Conservation (phyloP, 2,888 invertebrate genomes). For the Oligia latruncula region DNA sequence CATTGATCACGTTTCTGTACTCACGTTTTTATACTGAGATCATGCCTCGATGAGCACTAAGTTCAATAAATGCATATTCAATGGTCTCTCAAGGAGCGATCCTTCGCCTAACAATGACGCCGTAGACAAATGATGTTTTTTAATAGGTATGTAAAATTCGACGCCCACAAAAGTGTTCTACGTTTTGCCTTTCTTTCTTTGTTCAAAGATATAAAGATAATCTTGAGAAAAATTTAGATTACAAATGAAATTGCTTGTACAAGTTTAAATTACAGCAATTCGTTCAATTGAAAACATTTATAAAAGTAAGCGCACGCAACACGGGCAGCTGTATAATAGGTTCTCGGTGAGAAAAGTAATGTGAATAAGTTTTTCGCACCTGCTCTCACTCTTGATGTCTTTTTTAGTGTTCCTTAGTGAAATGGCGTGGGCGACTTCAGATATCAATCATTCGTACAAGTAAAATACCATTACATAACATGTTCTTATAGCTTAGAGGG, state of each 20-base stretch:
- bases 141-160: slow-evolving; percentile 37
- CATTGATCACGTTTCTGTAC: slow-evolving; percentile 38
- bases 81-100: slow-evolving; percentile 23
- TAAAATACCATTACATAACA: neutral
- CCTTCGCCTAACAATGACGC: slow-evolving; percentile 29
- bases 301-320: slow-evolving; percentile 73
- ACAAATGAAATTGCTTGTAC: slow-evolving; percentile 74
- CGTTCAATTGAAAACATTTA: slow-evolving; percentile 78
- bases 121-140: slow-evolving; percentile 48
- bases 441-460: slow-evolving; percentile 30
- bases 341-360: slow-evolving; percentile 75
- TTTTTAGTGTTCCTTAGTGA: slow-evolving; percentile 64
- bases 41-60: slow-evolving; percentile 50
- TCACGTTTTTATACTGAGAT: slow-evolving; percentile 50
- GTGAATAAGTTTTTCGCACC: slow-evolving; percentile 80
- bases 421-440: slow-evolving; percentile 45
- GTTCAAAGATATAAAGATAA: slow-evolving; percentile 33
- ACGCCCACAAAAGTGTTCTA: slow-evolving; percentile 25
- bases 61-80: slow-evolving; percentile 60
- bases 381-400: slow-evolving; percentile 77
- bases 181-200: slow-evolving; percentile 48
- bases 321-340: slow-evolving; percentile 77
- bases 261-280: slow-evolving; percentile 80
- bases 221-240: slow-evolving; percentile 55
- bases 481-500: neutral